A percentile compares a stretch with the other conserved stretches of the same genome.
phyloP scores from a whole-genome alignment of 2,113 vertebrate genomes.

The Seriola dumerili region DNA sequence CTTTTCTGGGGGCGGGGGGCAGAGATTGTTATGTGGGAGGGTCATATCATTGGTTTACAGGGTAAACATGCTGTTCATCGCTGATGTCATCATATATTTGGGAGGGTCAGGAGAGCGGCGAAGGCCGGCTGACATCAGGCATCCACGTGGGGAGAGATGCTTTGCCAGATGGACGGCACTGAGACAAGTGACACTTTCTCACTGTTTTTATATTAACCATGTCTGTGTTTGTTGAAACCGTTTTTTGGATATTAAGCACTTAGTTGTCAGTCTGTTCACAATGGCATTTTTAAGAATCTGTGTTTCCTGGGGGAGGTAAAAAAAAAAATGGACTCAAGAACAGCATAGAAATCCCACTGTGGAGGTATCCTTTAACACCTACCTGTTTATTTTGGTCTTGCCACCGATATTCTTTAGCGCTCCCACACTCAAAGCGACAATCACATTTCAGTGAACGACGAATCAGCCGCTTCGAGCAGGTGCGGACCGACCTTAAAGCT shows the following conservation, averaged over 20 bases:
- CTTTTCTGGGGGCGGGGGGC: constrained; percentile 39
- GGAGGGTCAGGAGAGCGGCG: constrained; percentile 51
- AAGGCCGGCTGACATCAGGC: constrained; percentile 59
- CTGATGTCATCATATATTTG: constrained; percentile 70
- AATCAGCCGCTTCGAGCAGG: constrained; percentile 58
- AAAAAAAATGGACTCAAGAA: constrained; percentile 51
- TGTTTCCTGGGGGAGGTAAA: constrained; percentile 47
- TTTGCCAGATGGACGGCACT: constrained; percentile 71
- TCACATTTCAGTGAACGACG: constrained; percentile 65
- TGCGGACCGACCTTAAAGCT: constrained; percentile 67
- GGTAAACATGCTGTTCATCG: constrained; percentile 80
- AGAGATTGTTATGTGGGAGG: constrained; percentile 61
- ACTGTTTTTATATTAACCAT: constrained; percentile 82
- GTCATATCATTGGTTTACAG: constrained; percentile 86
- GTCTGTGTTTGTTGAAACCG: constrained; percentile 79
- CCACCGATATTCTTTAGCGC: constrained; percentile 51
- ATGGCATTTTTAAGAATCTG: constrained; percentile 69
- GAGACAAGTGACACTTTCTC: constrained; percentile 81
- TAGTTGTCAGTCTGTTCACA: constrained; percentile 76
- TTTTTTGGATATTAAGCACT: constrained; percentile 84
- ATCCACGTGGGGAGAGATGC: constrained; percentile 34
- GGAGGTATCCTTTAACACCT: constrained; percentile 53
- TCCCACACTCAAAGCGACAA: constrained; percentile 76
- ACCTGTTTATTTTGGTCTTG: constrained; percentile 51
- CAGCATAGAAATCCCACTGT: constrained; percentile 44